Evolutionary conservation across 2,113 vertebrate species (phyloP).

Genomic region (Jaculus jaculus): DNA sequence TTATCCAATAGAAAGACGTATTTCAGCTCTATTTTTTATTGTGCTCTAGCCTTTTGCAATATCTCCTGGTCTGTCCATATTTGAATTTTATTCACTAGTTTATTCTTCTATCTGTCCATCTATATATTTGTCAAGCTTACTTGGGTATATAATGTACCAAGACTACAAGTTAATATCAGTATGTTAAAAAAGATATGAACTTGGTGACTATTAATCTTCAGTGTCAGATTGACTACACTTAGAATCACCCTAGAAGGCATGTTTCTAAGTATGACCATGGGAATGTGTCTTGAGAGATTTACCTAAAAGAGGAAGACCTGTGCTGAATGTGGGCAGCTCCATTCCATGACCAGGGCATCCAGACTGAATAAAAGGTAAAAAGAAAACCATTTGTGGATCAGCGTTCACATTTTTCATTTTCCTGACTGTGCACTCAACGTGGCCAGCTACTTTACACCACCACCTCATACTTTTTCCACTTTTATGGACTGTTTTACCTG

Average conservation of each 20-base stretch:
- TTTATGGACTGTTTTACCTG: too few relatives aligned
- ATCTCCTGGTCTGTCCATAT: neutral
- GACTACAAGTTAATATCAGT: too few relatives aligned
- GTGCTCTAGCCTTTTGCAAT: too few relatives aligned
- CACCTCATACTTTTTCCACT: neutral
- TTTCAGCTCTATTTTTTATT: too few relatives aligned
- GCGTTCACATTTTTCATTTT: too few relatives aligned
- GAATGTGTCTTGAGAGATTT: neutral
- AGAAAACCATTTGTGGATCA: too few relatives aligned
- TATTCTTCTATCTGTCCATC: neutral
- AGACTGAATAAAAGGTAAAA: neutral
- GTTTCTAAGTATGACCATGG: neutral
- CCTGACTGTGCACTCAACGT: neutral
- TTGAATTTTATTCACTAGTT: neutral
- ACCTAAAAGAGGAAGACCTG: neutral
- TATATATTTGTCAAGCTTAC: neutral
- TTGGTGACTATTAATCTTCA: neutral
- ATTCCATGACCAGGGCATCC: neutral
- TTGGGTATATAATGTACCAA: neutral
- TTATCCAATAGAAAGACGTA: neutral
- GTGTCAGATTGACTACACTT: neutral
- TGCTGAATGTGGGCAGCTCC: neutral
- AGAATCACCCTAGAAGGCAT: neutral
- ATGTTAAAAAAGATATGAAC: neutral
- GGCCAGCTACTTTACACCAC: neutral